phyloP scores from a whole-genome alignment of 1,140 invertebrate species.

The Copidosoma floridanum region DNA sequence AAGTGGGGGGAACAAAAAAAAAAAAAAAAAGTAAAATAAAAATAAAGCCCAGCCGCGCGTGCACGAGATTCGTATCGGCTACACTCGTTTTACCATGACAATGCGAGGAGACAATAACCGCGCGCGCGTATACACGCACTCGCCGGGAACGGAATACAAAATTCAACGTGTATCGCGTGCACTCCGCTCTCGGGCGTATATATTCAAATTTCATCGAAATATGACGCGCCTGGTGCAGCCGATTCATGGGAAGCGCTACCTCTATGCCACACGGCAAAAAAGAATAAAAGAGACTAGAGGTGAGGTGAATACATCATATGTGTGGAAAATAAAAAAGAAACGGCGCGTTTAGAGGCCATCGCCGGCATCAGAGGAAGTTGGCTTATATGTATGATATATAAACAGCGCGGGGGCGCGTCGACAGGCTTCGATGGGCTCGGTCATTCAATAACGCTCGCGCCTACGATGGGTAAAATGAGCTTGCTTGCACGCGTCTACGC shows the following conservation, averaged over 20 bases:
- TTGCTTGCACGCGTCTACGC: too few species aligned
- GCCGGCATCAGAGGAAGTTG: neutral
- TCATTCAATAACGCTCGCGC: slow-evolving; percentile 35
- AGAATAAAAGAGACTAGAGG: slow-evolving; percentile 3
- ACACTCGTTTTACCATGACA: slow-evolving; percentile 8
- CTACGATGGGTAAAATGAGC: too few species aligned
- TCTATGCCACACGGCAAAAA: neutral
- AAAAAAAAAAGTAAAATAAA: too few species aligned
- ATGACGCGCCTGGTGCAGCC: slow-evolving; percentile 5
- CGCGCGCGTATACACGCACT: too few species aligned
- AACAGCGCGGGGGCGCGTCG: slow-evolving; percentile 25
- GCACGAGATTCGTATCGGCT: neutral
- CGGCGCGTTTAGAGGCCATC: neutral
- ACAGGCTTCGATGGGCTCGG: slow-evolving; percentile 37
- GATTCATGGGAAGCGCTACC: too few species aligned
- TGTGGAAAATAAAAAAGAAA: too few species aligned
- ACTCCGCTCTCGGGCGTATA: too few species aligned
- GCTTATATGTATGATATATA: neutral
- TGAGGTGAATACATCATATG: slow-evolving; percentile 40
- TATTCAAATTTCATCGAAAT: slow-evolving; percentile 24
- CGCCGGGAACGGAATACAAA: too few species aligned
- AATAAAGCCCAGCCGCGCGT: too few species aligned
- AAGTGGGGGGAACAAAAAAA: too few species aligned
- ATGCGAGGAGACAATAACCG: too few species aligned
- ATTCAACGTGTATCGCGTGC: slow-evolving; percentile 14